phyloP scores from a whole-genome alignment of 2,888 invertebrate genomes.

The Netelia inedita region DNA sequence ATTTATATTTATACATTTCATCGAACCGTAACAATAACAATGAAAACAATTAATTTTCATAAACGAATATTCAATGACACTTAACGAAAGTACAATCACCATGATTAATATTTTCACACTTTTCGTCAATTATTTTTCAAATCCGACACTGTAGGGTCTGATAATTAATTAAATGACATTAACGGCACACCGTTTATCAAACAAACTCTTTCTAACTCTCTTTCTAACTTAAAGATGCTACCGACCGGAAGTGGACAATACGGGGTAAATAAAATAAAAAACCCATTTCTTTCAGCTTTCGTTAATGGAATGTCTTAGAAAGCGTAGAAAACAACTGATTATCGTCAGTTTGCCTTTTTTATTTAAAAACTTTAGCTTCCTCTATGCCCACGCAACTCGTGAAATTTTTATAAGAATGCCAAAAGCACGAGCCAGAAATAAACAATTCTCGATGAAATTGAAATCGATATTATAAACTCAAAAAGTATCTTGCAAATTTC shows the following conservation, averaged over 20 bases:
- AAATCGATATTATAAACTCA: background rate
- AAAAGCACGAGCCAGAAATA: slow-evolving; percentile 37
- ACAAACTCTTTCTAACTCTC: slow-evolving; percentile 64
- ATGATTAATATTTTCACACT: background rate
- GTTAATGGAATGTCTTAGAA: slow-evolving; percentile 49
- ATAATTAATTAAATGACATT: background rate
- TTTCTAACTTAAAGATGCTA: slow-evolving; percentile 73
- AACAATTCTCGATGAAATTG: background rate
- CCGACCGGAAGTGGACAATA: slow-evolving; percentile 74
- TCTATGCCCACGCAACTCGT: slow-evolving; percentile 37
- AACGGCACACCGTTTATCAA: background rate
- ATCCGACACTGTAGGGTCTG: no score
- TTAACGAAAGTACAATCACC: background rate
- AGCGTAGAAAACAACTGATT: slow-evolving; percentile 22
- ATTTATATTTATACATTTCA: background rate
- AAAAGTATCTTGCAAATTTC: no score
- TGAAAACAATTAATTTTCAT: background rate
- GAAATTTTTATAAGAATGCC: slow-evolving; percentile 19
- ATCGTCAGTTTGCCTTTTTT: slow-evolving; percentile 45
- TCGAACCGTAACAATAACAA: background rate
- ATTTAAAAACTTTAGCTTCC: slow-evolving; percentile 48
- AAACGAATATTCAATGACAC: background rate
- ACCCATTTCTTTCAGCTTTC: slow-evolving; percentile 67
- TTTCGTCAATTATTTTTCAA: background rate
- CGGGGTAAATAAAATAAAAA: slow-evolving; percentile 79